phyloP scores from a whole-genome alignment of 2,113 vertebrate species.

The Colius striatus region DNA sequence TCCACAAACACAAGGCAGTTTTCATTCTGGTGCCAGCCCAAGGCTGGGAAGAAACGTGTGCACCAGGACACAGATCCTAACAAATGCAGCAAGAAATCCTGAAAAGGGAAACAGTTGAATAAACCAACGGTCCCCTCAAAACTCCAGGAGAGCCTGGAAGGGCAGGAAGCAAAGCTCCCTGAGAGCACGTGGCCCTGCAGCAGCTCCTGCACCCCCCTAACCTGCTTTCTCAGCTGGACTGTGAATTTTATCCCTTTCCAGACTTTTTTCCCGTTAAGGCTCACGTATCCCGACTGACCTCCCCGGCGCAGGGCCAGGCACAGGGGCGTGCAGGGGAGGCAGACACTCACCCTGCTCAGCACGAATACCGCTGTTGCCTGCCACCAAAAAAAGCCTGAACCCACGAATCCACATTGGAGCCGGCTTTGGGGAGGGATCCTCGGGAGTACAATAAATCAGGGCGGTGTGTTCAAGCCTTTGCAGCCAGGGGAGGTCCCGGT shows the following conservation, averaged over 20 bases:
- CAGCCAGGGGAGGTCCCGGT: rapidly evolving
- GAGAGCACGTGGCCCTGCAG: no score
- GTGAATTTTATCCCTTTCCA: constrained; percentile 19
- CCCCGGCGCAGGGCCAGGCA: background rate
- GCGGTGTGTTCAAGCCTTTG: background rate
- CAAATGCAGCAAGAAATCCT: rapidly evolving
- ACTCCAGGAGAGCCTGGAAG: rapidly evolving
- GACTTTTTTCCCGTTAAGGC: constrained; percentile 3
- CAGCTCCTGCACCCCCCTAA: no score
- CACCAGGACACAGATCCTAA: background rate
- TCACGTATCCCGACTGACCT: background rate
- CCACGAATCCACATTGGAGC: background rate
- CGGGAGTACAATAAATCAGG: background rate
- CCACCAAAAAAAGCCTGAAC: background rate
- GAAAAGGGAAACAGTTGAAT: background rate
- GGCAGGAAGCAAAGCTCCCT: background rate
- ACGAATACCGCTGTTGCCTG: rapidly evolving
- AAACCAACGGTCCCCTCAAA: no score
- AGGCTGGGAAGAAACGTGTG: rapidly evolving
- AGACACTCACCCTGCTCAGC: background rate
- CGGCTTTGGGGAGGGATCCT: background rate
- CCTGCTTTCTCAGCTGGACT: constrained; percentile 33
- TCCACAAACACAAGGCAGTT: background rate
- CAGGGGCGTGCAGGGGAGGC: background rate
- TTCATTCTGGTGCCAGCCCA: background rate